phyloP scores from a whole-genome alignment of 2,888 invertebrate species.

The Troides helena region DNA sequence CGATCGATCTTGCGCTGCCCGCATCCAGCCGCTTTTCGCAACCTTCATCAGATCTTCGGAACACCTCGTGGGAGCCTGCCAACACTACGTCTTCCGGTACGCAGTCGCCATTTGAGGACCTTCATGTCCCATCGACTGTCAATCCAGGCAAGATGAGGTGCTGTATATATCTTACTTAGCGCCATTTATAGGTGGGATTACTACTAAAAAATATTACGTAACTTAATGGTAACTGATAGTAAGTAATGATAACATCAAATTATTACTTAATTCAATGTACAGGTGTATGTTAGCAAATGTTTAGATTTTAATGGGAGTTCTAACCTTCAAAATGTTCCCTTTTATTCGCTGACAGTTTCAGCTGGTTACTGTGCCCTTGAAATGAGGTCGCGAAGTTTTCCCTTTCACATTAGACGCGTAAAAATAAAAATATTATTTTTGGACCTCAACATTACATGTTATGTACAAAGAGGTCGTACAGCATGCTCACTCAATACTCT shows the following conservation, averaged over 20 bases:
- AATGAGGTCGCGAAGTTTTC: not conserved
- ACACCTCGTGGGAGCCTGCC: too few species aligned
- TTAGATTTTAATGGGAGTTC: conserved; percentile 22
- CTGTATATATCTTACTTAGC: too few species aligned
- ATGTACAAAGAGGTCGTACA: too few species aligned
- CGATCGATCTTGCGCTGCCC: too few species aligned
- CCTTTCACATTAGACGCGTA: too few species aligned
- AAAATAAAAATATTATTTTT: not conserved
- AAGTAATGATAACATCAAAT: conserved; percentile 4
- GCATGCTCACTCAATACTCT: too few species aligned
- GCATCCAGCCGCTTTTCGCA: too few species aligned
- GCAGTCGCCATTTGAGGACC: too few species aligned
- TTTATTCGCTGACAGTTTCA: conserved; percentile 11
- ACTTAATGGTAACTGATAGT: conserved; percentile 8
- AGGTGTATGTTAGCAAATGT: conserved; percentile 16
- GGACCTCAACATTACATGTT: not conserved
- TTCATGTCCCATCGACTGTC: too few species aligned
- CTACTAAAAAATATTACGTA: not conserved
- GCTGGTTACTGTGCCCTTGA: conserved; percentile 13
- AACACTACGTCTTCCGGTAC: too few species aligned
- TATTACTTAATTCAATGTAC: not conserved
- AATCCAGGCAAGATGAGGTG: too few species aligned
- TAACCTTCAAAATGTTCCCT: conserved; percentile 7
- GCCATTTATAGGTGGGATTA: not conserved
- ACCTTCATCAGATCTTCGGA: too few species aligned